Conservation (phyloP, 2,797 vertebrate genomes). For the Oreonectes daqikongensis region DNA sequence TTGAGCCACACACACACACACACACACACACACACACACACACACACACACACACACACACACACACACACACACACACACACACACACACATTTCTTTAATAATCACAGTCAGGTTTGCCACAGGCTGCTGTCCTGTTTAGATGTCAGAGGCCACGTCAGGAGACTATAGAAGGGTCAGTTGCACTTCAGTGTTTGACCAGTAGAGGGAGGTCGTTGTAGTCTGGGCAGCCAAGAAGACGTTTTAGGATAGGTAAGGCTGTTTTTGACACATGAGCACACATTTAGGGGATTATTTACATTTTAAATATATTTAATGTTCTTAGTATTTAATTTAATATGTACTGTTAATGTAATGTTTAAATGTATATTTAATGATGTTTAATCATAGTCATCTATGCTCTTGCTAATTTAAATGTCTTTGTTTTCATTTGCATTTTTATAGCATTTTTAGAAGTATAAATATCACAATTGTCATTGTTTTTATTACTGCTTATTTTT, state of each 20-base stretch:
- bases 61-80: too few species aligned
- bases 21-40: too few species aligned
- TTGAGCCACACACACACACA: too few species aligned
- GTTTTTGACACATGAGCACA: neutral
- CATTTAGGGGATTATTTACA: neutral
- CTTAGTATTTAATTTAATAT: neutral
- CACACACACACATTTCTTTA: neutral
- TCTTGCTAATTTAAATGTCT: neutral
- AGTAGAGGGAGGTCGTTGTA: conserved; percentile 70
- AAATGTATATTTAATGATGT: neutral
- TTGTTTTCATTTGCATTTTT: neutral
- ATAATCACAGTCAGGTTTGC: conserved; percentile 64
- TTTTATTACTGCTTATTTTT: neutral
- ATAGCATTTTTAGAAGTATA: neutral
- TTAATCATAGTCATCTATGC: neutral
- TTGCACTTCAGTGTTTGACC: conserved; percentile 62
- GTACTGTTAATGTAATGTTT: neutral
- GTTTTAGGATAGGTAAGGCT: neutral
- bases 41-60: too few species aligned
- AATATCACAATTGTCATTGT: neutral
- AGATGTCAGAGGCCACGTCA: conserved; percentile 64
- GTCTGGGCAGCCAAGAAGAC: neutral
- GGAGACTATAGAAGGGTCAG: conserved; percentile 63
- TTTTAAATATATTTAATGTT: neutral
- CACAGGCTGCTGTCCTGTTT: conserved; percentile 72